Percentiles rank a stretch among this genome's conserved stretches.
phyloP scores from a whole-genome alignment of 2,888 invertebrate species.

The Sarcophaga rosellei region DNA sequence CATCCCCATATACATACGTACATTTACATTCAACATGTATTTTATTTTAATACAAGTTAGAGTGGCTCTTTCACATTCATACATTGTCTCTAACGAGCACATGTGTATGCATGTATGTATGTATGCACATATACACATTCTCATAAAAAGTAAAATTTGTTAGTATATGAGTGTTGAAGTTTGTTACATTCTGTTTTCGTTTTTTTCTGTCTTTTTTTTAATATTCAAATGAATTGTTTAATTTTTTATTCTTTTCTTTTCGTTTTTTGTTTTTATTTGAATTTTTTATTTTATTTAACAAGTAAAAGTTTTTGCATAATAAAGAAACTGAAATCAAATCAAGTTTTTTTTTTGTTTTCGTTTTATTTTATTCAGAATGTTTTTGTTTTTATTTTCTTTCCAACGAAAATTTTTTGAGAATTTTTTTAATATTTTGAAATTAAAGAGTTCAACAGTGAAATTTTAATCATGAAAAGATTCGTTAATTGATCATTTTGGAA shows the following conservation, averaged over 20 bases:
- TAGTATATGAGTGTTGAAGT: background rate
- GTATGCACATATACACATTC: background rate
- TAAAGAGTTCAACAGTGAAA: slow-evolving; percentile 27
- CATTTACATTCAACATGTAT: slow-evolving; percentile 39
- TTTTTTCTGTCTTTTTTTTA: slow-evolving; percentile 1
- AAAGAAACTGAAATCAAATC: slow-evolving; percentile 61
- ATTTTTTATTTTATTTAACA: slow-evolving; percentile 44
- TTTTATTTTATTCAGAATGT: slow-evolving; percentile 19
- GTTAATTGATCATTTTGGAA: slow-evolving; percentile 8
- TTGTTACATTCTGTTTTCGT: background rate
- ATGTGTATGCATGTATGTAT: slow-evolving; percentile 5
- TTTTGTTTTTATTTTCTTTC: background rate
- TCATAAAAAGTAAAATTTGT: background rate
- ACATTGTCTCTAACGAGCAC: background rate
- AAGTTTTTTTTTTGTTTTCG: slow-evolving; percentile 16
- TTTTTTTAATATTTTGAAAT: slow-evolving; percentile 2
- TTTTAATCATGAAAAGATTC: too few relatives aligned
- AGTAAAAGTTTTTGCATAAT: slow-evolving; percentile 58
- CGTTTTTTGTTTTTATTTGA: background rate
- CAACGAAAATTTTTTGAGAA: too few relatives aligned
- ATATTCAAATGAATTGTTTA: slow-evolving; percentile 57
- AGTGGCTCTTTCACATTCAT: background rate
- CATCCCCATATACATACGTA: too few relatives aligned
- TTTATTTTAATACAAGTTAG: slow-evolving; percentile 27
- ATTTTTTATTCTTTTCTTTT: slow-evolving; percentile 1